Conservation (phyloP, 2,888 invertebrate species). For the Prosopocoilus inquinatus region DNA sequence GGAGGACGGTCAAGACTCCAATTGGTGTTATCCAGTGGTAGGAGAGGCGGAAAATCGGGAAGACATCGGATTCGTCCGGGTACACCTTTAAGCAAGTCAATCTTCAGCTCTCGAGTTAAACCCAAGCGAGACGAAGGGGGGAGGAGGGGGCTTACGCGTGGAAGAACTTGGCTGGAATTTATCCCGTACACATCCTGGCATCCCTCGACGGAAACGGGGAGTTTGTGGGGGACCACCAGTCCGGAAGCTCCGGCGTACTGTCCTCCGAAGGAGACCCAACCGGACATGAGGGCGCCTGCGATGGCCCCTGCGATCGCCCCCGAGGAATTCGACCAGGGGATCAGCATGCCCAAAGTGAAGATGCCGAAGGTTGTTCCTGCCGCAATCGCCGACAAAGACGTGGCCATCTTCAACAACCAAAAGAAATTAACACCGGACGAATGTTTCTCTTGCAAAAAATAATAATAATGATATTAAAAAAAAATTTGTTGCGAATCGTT, state of each 20-base stretch:
- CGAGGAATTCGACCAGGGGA: slow-evolving; percentile 75
- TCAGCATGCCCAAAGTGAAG: slow-evolving; percentile 78
- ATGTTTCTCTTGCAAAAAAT: neutral
- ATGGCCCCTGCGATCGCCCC: slow-evolving; percentile 63
- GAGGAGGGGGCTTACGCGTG: neutral
- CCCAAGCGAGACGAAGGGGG: neutral
- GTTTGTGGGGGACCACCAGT: slow-evolving; percentile 57
- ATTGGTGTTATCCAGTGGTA: slow-evolving; percentile 81
- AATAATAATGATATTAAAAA: neutral
- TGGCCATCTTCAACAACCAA: slow-evolving; percentile 55
- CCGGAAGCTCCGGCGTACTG: slow-evolving; percentile 65
- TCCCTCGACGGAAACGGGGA: slow-evolving; percentile 53
- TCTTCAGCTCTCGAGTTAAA: too few relatives aligned
- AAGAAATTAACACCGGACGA: neutral
- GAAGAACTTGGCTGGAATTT: neutral
- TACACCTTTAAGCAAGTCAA: slow-evolving; percentile 17
- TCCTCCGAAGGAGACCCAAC: slow-evolving; percentile 65
- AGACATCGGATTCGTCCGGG: slow-evolving; percentile 56
- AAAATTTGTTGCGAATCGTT: too few relatives aligned
- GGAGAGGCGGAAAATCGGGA: slow-evolving; percentile 74
- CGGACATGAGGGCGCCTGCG: slow-evolving; percentile 60
- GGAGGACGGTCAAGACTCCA: slow-evolving; percentile 64
- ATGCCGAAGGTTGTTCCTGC: slow-evolving; percentile 81
- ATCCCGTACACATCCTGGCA: slow-evolving; percentile 45
- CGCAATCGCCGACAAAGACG: slow-evolving; percentile 78